phyloP scores from a whole-genome alignment of 2,888 invertebrate genomes.

The Cylloceria caligata region DNA sequence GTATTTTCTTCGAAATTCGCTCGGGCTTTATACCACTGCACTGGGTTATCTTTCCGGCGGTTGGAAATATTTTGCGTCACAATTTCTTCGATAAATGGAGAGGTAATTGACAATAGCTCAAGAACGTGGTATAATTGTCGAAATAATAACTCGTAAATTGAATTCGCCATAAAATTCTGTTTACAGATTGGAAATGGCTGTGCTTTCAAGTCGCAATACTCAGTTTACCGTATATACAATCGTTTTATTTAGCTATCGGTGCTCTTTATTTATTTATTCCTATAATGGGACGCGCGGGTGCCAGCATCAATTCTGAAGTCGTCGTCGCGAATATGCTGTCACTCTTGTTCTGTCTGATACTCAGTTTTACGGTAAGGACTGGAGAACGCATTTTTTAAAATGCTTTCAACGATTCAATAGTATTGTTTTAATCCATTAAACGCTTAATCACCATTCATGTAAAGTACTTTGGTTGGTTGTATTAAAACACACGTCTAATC shows the following conservation, averaged over 20 bases:
- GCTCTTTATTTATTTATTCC: constrained; percentile 92
- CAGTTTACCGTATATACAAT: constrained; percentile 88
- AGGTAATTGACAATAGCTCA: constrained; percentile 82
- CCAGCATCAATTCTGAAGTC: constrained; percentile 90
- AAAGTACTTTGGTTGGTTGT: background rate
- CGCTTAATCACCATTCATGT: background rate
- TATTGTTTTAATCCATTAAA: background rate
- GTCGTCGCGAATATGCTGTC: constrained; percentile 86
- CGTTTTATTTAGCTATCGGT: constrained; percentile 89
- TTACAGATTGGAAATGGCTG: constrained; percentile 86
- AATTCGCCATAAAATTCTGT: constrained; percentile 11
- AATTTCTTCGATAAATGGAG: constrained; percentile 85
- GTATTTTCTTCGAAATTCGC: constrained; percentile 87
- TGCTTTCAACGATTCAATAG: too few species aligned
- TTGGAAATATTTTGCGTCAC: constrained; percentile 86
- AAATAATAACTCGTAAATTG: background rate
- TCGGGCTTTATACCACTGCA: constrained; percentile 89
- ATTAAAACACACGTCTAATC: background rate
- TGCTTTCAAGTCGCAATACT: constrained; percentile 86
- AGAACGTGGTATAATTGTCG: constrained; percentile 10
- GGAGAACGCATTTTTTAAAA: background rate
- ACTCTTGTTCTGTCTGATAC: constrained; percentile 84
- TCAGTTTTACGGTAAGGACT: constrained; percentile 84
- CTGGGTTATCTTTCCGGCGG: constrained; percentile 88
- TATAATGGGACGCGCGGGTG: constrained; percentile 92